Base-by-base conservation (phyloP, 1,140 invertebrate species). In the Ceratina japonica region DNA sequence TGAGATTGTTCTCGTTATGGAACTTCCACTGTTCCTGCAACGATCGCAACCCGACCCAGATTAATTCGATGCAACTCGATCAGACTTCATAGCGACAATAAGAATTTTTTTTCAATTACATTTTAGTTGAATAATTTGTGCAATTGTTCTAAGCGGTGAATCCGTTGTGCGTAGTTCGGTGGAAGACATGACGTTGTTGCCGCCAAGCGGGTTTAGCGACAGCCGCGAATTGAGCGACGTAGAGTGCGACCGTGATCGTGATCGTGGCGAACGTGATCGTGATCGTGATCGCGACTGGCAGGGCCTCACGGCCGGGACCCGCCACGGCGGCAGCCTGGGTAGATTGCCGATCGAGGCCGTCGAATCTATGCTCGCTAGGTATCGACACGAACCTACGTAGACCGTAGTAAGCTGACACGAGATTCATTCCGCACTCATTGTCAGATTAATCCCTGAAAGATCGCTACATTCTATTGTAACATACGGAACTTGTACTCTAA, bases 191-290 rank as follows among this genome's bases (percentile, higher is more conserved):
- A 93, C 93, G 49, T 92, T 94, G 83, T 91, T 94, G 80, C 94
- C 94, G 82, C 94, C 94, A 70, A 92, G 90, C 77, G 93, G 93
- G 71, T 95, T 95, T 90, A 94, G 94, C 77, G 94, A 95, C 87
- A 93, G 93, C 75, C 92, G 94, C 71, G 94, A 94, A 89, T 91
- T 94, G 75, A 93, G 93, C 79, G 94, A 95, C 87, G 93, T 93
- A 51, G 94, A 95, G 82, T 94, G 93, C 84, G 94, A 94, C 88
- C 92, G 93, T 71, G 94, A 94, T 83, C 88, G 86, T 86, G 90
- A 87, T 90, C 91, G 80, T 79, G 85, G 86, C 27, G 80, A 66
- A 63, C 66, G 68, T 52, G 75, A 81, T 2, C 90, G 92, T 73
- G 93, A 87, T 91, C 91, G 93, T 74, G 93, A 94, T 80, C 87